Percentiles rank a stretch among this genome's conserved stretches.
Evolutionary conservation across 1,140 invertebrate species (phyloP).

Genomic region (Scylla paramamosain): DNA sequence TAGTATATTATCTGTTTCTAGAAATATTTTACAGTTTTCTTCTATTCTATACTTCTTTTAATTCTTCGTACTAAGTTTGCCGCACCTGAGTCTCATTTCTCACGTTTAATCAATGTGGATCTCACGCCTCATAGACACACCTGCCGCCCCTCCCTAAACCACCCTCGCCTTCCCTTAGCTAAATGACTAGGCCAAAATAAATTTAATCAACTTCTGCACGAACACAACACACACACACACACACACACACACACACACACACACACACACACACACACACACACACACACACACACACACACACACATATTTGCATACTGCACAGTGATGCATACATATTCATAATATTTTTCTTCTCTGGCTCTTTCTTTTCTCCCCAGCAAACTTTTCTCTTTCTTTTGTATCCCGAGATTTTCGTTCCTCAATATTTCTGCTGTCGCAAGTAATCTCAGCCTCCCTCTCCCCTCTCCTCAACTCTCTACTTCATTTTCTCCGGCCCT

Average conservation of each 20-base stretch:
- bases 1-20: no score
- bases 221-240: background rate
- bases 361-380: constrained; percentile 41
- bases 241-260: constrained; percentile 35
- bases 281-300: constrained; percentile 1
- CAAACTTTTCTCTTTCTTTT: background rate
- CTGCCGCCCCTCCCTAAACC: background rate
- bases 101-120: background rate
- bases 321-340: background rate
- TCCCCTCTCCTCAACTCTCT: background rate
- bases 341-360: background rate
- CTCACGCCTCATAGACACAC: background rate
- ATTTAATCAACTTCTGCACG: background rate
- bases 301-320: background rate
- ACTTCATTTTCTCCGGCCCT: constrained; percentile 27
- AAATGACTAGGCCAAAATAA: background rate
- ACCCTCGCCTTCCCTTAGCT: background rate
- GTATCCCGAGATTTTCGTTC: background rate
- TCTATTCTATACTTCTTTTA: background rate
- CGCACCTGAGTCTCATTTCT: background rate
- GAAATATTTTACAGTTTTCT: no score
- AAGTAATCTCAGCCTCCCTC: background rate
- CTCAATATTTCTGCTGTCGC: background rate
- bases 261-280: constrained; percentile 44
- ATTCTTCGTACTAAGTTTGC: background rate